Percentiles rank a stretch among this genome's conserved stretches.
These are phyloP conservation scores for Tadarida brasiliensis DNA, from an alignment of 2,797 vertebrate species.

Conservation along the genomic window DNA sequence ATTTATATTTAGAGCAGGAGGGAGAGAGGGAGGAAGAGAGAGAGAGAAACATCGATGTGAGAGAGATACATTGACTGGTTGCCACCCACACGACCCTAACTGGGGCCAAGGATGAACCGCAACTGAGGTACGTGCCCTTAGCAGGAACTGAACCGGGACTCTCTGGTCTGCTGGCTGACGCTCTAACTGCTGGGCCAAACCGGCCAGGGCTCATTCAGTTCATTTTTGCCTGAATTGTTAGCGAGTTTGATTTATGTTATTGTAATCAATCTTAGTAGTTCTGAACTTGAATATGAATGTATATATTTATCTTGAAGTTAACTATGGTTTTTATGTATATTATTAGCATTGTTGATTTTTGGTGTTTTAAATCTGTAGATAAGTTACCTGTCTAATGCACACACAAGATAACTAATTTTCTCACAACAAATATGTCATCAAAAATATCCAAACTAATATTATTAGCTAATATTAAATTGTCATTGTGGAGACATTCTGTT, in stretches of 20 bases:
- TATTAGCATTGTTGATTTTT: not conserved
- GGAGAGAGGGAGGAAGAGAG: too few relatives aligned
- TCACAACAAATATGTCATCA: slow-evolving; percentile 27
- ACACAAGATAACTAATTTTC: not conserved
- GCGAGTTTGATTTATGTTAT: not conserved
- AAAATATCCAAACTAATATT: not conserved
- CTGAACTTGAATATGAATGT: not conserved
- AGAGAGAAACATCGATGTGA: too few relatives aligned
- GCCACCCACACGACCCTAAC: too few relatives aligned
- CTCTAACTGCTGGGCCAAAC: too few relatives aligned
- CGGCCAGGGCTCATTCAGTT: not conserved
- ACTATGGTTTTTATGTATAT: not conserved
- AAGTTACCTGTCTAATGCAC: not conserved
- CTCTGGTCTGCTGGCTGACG: too few relatives aligned
- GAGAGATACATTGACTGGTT: too few relatives aligned
- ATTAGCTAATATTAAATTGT: slow-evolving; percentile 11
- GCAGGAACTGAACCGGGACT: too few relatives aligned
- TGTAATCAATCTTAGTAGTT: not conserved
- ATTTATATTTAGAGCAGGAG: too few relatives aligned
- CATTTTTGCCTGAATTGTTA: slow-evolving; percentile 21
- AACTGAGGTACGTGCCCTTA: too few relatives aligned
- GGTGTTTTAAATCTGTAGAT: slow-evolving; percentile 24
- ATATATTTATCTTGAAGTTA: not conserved
- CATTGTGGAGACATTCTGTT: not conserved
- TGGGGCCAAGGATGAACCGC: too few relatives aligned